Percentiles rank a stretch among this genome's conserved stretches.
phyloP scores from a whole-genome alignment of 2,113 vertebrate genomes.

The Micronycteris hirsuta region DNA sequence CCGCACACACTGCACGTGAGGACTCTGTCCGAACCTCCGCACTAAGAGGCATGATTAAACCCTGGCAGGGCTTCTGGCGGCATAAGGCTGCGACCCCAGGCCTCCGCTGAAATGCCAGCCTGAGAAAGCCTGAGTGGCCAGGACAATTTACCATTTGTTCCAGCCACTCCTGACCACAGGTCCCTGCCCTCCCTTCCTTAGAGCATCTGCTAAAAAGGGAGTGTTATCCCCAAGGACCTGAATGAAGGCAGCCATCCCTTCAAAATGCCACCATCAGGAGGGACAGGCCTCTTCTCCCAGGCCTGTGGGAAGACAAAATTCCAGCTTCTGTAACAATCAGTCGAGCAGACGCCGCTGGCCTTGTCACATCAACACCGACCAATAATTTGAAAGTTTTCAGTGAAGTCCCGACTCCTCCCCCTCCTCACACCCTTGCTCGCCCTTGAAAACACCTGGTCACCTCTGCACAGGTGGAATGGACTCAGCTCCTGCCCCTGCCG shows the following conservation, averaged over 20 bases:
- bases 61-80: background rate
- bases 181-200: background rate
- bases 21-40: background rate
- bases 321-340: background rate
- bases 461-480: background rate
- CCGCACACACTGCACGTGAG: no score
- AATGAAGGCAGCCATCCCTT: background rate
- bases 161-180: fast-evolving
- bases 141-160: background rate
- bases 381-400: background rate
- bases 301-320: background rate
- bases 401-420: background rate
- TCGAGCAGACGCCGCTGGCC: background rate
- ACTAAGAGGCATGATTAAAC: background rate
- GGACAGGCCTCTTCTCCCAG: background rate
- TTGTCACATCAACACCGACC: background rate
- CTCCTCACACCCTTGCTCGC: no score
- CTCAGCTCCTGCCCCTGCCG: background rate
- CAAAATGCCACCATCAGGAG: background rate
- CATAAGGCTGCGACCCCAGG: background rate
- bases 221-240: background rate
- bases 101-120: background rate
- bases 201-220: background rate
- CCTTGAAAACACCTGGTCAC: background rate
- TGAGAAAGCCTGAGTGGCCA: background rate